Conservation (phyloP, 2,797 vertebrate genomes). For the Delichon dasypus region DNA sequence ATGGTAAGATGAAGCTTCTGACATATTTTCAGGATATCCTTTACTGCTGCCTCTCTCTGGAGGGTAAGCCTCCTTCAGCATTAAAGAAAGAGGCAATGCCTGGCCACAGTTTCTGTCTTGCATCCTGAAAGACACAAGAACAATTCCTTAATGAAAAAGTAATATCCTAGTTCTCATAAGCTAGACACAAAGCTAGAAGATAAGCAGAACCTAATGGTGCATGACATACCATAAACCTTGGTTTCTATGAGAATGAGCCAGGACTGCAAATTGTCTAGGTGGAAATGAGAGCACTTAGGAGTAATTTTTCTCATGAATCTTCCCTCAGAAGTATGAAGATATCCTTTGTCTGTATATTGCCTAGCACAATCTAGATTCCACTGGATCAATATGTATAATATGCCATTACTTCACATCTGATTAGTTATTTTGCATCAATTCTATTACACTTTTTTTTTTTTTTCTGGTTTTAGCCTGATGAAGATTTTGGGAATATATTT, state of each 20-base stretch:
- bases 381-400: not conserved
- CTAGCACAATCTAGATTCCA: not conserved
- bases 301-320: not conserved
- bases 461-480: not conserved
- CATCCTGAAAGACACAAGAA: slow-evolving; percentile 80
- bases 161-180: not conserved
- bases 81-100: slow-evolving; percentile 78
- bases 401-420: not conserved
- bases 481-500: not conserved
- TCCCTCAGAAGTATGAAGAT: not conserved
- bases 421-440: not conserved
- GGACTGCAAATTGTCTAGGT: not conserved
- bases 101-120: slow-evolving; percentile 84
- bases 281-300: not conserved
- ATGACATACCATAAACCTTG: not conserved
- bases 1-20: slow-evolving; percentile 80
- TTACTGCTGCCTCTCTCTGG: slow-evolving; percentile 69
- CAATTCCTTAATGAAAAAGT: not conserved
- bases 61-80: slow-evolving; percentile 74
- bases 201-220: not conserved
- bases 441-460: not conserved
- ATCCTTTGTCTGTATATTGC: not conserved
- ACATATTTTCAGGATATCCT: slow-evolving; percentile 71
- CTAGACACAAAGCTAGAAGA: not conserved
- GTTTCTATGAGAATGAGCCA: not conserved